Conservation (phyloP, 2,888 invertebrate species). For the Mesorhabditis spiculigera region DNA sequence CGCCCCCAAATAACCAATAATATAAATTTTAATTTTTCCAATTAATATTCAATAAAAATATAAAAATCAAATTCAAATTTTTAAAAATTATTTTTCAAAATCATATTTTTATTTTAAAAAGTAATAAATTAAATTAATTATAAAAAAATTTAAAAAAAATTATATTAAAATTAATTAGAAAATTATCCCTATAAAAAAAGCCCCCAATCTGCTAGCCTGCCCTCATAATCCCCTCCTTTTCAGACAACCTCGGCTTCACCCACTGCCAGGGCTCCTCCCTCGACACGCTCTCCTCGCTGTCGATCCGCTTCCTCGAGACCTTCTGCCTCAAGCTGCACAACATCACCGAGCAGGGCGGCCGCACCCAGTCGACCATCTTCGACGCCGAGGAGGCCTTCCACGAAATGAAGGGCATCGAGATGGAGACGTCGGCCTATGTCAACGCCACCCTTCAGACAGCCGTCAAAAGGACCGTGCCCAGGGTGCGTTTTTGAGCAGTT, state of each 20-base stretch:
- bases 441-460: neutral
- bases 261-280: neutral
- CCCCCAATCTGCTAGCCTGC: no score
- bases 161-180: no score
- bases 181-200: no score
- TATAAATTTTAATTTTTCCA: no score
- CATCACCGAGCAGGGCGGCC: slow-evolving; percentile 3
- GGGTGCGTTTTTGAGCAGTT: neutral
- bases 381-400: neutral
- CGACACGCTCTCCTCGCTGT: neutral
- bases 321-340: slow-evolving; percentile 4
- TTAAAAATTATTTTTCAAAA: neutral
- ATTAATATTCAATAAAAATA: no score
- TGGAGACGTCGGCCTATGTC: neutral
- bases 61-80: no score
- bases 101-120: no score
- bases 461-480: neutral
- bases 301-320: neutral
- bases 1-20: no score
- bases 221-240: neutral
- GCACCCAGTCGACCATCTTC: neutral
- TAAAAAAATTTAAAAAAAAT: no score
- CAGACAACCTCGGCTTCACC: slow-evolving; percentile 2
- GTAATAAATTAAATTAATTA: no score
- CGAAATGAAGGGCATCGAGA: neutral